Conservation (phyloP, 2,797 vertebrate genomes). For the Stomatorhinus walkeri region DNA sequence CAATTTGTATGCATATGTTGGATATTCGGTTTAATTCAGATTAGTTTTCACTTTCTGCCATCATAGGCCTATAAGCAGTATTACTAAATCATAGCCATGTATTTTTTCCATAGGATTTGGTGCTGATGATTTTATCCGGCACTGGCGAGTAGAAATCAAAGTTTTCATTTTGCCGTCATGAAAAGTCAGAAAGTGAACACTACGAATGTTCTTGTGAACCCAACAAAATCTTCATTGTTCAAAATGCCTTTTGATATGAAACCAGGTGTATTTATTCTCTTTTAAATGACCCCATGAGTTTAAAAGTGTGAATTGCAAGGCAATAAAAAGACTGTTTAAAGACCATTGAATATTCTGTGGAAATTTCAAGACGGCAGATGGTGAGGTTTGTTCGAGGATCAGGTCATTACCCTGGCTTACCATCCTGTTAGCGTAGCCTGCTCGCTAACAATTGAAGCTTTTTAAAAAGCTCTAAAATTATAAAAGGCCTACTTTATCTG, state of each 20-base stretch:
- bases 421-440: not conserved
- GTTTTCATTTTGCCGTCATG: not conserved
- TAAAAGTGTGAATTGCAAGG: not conserved
- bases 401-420: not conserved
- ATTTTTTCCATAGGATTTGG: conserved; percentile 11
- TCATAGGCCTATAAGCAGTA: conserved; percentile 26
- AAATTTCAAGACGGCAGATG: not conserved
- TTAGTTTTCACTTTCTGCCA: not conserved
- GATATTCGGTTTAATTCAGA: not conserved
- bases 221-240: not conserved
- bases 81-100: not conserved
- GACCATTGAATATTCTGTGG: not conserved
- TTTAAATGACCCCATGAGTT: not conserved
- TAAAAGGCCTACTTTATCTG: not conserved
- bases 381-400: not conserved
- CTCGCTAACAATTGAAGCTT: not conserved
- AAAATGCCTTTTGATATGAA: not conserved
- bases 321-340: conserved; percentile 2
- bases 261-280: not conserved
- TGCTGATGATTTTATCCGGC: conserved; percentile 17
- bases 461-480: not conserved
- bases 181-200: not conserved
- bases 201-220: not conserved
- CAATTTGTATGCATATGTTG: not conserved
- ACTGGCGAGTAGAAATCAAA: not conserved